These are phyloP conservation scores for Gandaritis pyraliata DNA, from an alignment of 2,888 invertebrate species.

Conservation along the genomic window DNA sequence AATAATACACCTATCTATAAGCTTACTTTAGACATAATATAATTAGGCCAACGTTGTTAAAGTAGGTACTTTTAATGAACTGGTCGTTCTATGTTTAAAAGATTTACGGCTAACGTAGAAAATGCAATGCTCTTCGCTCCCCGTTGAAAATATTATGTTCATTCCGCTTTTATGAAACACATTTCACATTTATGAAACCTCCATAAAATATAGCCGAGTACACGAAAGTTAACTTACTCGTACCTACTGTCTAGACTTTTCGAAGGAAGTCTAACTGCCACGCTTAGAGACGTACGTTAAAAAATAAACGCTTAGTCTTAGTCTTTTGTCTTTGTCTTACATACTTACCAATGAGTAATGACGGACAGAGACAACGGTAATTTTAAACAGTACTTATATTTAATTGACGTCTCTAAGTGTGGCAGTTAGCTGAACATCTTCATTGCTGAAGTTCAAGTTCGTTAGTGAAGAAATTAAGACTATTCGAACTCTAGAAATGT, in stretches of 20 bases:
- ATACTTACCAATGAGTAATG: too few species aligned
- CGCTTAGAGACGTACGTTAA: too few species aligned
- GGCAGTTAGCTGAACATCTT: slow-evolving; percentile 13
- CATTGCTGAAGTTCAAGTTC: slow-evolving; percentile 32
- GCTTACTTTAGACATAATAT: too few species aligned
- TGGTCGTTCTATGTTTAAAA: slow-evolving; percentile 4
- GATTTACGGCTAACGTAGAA: slow-evolving; percentile 16
- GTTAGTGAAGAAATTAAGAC: slow-evolving; percentile 22
- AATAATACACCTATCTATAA: too few species aligned
- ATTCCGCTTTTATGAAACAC: slow-evolving; percentile 22
- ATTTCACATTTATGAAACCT: slow-evolving; percentile 23
- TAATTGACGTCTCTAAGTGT: too few species aligned
- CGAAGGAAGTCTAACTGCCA: slow-evolving; percentile 8
- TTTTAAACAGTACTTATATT: too few species aligned
- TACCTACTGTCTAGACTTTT: slow-evolving; percentile 14
- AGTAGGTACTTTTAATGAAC: background rate
- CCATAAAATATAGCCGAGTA: slow-evolving; percentile 15
- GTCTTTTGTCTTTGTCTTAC: too few species aligned
- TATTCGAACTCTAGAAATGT: slow-evolving; percentile 10
- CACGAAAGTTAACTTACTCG: slow-evolving; percentile 11
- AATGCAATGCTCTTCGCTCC: slow-evolving; percentile 13
- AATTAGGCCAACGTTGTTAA: background rate
- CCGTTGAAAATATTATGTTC: slow-evolving; percentile 24
- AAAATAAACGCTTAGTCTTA: too few species aligned
- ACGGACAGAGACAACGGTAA: too few species aligned